Evolutionary conservation across 2,888 invertebrate genomes (phyloP).

Genomic region (Apotomis turbidana): DNA sequence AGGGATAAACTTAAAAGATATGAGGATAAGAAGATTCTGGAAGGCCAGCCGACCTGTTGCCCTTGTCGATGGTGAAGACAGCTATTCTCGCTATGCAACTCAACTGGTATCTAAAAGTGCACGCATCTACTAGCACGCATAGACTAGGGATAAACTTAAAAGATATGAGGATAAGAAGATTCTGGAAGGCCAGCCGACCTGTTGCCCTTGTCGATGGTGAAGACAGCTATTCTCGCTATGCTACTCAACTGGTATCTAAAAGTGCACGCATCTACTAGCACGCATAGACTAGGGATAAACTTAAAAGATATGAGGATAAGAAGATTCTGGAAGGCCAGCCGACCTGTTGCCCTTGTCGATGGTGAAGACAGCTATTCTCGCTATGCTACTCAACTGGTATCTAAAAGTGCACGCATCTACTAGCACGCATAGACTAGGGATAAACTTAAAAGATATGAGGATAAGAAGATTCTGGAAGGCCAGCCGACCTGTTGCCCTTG

Average conservation of each 20-base stretch:
- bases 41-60: constrained; percentile 75
- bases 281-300: too few species aligned
- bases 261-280: too few species aligned
- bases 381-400: background rate
- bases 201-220: constrained; percentile 92
- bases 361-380: constrained; percentile 86
- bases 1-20: too few species aligned
- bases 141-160: too few species aligned
- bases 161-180: too few species aligned
- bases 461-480: background rate
- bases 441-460: too few species aligned
- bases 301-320: background rate
- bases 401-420: too few species aligned
- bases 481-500: constrained; percentile 84
- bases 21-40: background rate
- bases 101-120: too few species aligned
- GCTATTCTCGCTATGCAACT: constrained; percentile 71
- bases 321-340: background rate
- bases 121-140: too few species aligned
- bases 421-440: too few species aligned
- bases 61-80: constrained; percentile 91
- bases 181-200: background rate
- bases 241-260: background rate
- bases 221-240: constrained; percentile 83
- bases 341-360: constrained; percentile 90